Conservation (phyloP, 2,888 invertebrate species). For the Galerucella calmariensis region DNA sequence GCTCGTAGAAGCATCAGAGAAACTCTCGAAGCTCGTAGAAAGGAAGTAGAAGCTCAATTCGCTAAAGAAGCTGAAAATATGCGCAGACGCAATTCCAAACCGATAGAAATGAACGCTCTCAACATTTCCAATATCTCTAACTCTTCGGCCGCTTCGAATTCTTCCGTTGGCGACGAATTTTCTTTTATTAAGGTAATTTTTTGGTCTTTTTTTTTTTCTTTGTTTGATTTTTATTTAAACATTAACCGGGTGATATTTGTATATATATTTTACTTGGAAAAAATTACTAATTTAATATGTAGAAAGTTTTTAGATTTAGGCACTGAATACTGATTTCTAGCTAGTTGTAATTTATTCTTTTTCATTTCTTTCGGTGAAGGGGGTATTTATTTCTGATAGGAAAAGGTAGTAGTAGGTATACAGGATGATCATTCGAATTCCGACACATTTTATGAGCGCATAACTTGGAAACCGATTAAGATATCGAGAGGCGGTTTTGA, state of each 20-base stretch:
- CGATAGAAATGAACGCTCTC: slow-evolving; percentile 61
- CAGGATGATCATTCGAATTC: no score
- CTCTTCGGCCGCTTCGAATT: slow-evolving; percentile 57
- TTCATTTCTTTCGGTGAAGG: slow-evolving; percentile 21
- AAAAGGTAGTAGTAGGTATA: background rate
- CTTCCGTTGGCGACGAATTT: slow-evolving; percentile 62
- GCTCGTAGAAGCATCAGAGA: slow-evolving; percentile 67
- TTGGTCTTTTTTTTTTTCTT: slow-evolving; percentile 45
- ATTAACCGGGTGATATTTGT: slow-evolving; percentile 47
- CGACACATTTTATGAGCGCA: no score
- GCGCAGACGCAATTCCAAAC: slow-evolving; percentile 66
- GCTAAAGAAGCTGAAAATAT: slow-evolving; percentile 63
- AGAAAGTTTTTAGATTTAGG: slow-evolving; percentile 35
- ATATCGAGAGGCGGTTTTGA: no score
- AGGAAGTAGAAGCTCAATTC: slow-evolving; percentile 65
- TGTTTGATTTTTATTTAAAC: slow-evolving; percentile 46
- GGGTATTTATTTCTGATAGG: slow-evolving; percentile 1
- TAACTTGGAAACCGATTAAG: no score
- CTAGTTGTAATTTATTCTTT: slow-evolving; percentile 5
- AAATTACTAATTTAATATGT: slow-evolving; percentile 36
- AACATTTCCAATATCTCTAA: slow-evolving; percentile 54
- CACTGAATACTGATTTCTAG: slow-evolving; percentile 44
- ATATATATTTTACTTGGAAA: slow-evolving; percentile 29
- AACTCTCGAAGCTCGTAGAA: slow-evolving; percentile 65
- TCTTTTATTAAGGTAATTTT: slow-evolving; percentile 64